phyloP scores from a whole-genome alignment of 2,113 vertebrate genomes.

The Tragelaphus buxtoni region DNA sequence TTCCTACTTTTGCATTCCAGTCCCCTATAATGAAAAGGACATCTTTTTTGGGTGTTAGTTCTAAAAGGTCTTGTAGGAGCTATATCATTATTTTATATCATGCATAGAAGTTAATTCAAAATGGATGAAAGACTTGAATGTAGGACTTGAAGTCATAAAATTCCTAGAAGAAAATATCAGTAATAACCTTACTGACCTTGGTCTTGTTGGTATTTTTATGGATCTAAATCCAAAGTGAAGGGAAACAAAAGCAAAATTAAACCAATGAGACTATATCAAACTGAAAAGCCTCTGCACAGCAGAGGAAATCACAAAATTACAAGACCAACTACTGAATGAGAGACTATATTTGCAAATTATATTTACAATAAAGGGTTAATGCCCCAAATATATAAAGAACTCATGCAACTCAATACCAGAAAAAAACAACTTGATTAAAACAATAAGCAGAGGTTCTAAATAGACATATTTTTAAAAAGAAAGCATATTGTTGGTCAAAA shows the following conservation, averaged over 20 bases:
- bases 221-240: not conserved
- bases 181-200: not conserved
- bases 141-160: not conserved
- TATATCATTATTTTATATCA: not conserved
- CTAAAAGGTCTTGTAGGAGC: too few relatives aligned
- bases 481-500: not conserved
- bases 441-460: not conserved
- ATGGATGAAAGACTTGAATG: not conserved
- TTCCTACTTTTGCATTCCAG: too few relatives aligned
- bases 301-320: not conserved
- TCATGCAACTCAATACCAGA: not conserved
- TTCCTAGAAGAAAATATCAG: not conserved
- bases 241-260: not conserved
- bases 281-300: not conserved
- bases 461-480: not conserved
- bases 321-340: not conserved
- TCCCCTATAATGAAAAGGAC: too few relatives aligned
- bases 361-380: not conserved
- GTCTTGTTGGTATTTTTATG: not conserved
- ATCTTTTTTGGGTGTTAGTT: too few relatives aligned
- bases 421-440: not conserved
- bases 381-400: not conserved
- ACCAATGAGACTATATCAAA: not conserved
- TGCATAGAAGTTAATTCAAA: not conserved
- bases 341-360: not conserved